Percentiles rank a stretch among this genome's conserved stretches.
Evolutionary conservation across 1,140 invertebrate species (phyloP).

Genomic region (Laupala kohalensis): DNA sequence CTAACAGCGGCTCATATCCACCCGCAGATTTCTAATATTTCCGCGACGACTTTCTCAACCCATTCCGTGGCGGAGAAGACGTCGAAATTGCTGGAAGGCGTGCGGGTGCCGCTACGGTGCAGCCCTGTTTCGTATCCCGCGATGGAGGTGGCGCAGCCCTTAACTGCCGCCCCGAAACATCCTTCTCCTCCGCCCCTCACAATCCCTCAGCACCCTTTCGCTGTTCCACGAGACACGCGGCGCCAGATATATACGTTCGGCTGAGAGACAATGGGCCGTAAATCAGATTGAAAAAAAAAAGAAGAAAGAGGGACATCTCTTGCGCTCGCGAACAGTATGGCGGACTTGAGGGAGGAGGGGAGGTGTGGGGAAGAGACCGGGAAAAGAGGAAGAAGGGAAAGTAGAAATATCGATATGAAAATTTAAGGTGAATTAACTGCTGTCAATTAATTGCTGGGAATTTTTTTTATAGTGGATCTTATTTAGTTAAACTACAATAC

Average conservation of each 20-base stretch:
- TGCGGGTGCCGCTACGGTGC: not conserved
- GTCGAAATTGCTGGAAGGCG: not conserved
- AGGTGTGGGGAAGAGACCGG: not conserved
- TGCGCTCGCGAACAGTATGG: not conserved
- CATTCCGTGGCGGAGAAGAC: no score
- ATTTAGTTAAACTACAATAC: no score
- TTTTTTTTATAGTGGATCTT: no score
- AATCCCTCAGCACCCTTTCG: not conserved
- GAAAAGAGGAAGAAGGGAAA: not conserved
- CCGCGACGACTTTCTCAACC: not conserved
- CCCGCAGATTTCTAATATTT: not conserved
- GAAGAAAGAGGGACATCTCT: not conserved
- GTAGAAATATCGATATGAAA: no score
- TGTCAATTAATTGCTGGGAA: no score
- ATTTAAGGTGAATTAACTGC: no score
- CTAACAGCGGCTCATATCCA: no score
- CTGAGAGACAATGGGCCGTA: slow-evolving; percentile 14
- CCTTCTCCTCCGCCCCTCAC: not conserved
- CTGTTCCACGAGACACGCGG: slow-evolving; percentile 1
- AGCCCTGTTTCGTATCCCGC: not conserved
- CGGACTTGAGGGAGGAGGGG: not conserved
- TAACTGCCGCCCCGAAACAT: not conserved
- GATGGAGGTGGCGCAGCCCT: not conserved
- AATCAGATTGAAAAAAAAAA: slow-evolving; percentile 13
- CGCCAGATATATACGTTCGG: slow-evolving; percentile 9